Base-by-base conservation (phyloP, 2,888 invertebrate genomes). In the Nysson spinosus region DNA sequence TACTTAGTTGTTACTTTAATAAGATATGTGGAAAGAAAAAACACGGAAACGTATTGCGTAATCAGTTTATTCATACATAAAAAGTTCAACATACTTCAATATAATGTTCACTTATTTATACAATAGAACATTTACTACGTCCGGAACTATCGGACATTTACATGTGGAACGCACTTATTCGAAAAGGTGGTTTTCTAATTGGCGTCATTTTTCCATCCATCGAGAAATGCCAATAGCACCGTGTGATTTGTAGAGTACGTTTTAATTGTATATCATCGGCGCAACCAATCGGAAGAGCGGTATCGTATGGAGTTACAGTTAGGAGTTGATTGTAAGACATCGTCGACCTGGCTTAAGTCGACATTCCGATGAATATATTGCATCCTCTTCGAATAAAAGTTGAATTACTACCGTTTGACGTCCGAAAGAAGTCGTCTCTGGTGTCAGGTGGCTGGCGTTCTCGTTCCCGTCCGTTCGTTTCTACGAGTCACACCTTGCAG, bases 401-500 rank as follows among this genome's bases (percentile, higher is more conserved):
- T 75, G 78, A 83, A 79, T 83, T 83, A 80, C 78, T 79, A 75
- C 79, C 78, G 79, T 81, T 82, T 78, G 79, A 79, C 75, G 77
- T 76, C 72, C 62, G 69, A 66, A 73, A 73, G 79, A 74, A 76
- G 70, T 76, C 76, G 78, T 69, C 75, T 63, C 72, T 69, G 71
- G 83, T 80, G 85, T 84, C 86, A 85, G 86, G 81, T 86, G 85
- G 86, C 77, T 70, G 79, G 82, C 83, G 82, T 82, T 83, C 80
- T 77, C 79, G 74, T 79, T 82, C 76, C 75, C 69, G 74, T 69
- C 65, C 66, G 71, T 72, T 62, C 72, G 72, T 77, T 79, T 71
- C 75, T 78, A 74, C 82, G 78, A 83, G 82, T 86, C 85, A 82
- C 85, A 86, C 85, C 85, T 86, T 85, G 85, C 85, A 85, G 85